Base-by-base conservation (phyloP, 2,113 vertebrate species). In the Chloropsis cyanopogon region DNA sequence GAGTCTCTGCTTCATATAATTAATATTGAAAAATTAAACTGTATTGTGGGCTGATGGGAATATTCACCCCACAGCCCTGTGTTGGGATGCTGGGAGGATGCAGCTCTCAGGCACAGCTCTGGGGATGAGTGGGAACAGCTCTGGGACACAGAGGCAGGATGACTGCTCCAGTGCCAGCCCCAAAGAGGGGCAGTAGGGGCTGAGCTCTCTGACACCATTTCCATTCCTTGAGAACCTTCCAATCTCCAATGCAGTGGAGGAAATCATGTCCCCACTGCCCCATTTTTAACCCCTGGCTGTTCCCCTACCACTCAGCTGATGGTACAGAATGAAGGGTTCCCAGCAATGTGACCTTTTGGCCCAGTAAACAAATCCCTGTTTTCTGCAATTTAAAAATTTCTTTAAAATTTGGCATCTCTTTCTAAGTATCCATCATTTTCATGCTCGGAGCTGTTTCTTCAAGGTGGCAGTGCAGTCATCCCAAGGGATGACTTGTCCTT, bases 351-450 rank as follows among this genome's bases (percentile, higher is more conserved):
- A 29, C 24, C 11, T 59, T 66, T 53, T 33, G 31, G 19, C 20
- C 29, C 14, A 53, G 29, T 11, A 59, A 76, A 64, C 8, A 50
- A 46, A 56, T 12, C 14, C 56, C 49, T 6, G 1, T 42, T 52
- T 79, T 54, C 76, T 83, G 26, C 24, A 77, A 5, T 37, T 81
- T 18, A 17, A 14, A 33, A 15, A 54, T 41, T 5, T 19, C 64
- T 77, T n/a, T 41, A 22, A 7, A 44, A 64, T 52, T 50, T 5
- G 19, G 18, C 6, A 46, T 26, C 26, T 75, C 14, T 37, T 21
- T 39, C 1, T 9, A 47, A 41, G 23, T 29, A n/a, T 12, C 28
- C 33, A 0, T 26, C 0, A 0, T 47, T 47, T 42, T 12, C 24
- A 25, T 28, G 31, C n/a, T 71, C 0, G 0, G 35, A 41, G 17